Conservation (phyloP, 1,140 invertebrate genomes). For the Diplogasteroides magnus region DNA sequence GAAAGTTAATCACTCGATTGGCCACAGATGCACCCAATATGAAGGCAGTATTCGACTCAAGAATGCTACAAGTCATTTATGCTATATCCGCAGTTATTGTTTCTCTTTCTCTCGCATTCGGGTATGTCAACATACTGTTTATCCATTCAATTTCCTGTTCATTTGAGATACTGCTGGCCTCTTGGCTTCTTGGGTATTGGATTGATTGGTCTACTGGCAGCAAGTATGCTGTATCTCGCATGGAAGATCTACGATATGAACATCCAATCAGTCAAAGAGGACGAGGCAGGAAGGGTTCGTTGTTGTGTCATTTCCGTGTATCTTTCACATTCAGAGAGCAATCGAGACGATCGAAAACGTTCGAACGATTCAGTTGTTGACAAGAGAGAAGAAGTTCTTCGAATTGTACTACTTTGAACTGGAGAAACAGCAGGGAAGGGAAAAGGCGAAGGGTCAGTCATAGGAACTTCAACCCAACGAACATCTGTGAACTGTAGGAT, state of each 20-base stretch:
- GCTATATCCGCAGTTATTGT: slow-evolving; percentile 54
- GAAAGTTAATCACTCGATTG: slow-evolving; percentile 58
- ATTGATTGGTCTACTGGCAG: slow-evolving; percentile 64
- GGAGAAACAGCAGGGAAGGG: background rate
- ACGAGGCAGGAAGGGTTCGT: background rate
- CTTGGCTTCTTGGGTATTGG: slow-evolving; percentile 32
- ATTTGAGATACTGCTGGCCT: background rate
- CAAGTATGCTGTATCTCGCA: slow-evolving; percentile 68
- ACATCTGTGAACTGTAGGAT: background rate
- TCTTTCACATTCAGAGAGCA: slow-evolving; percentile 6
- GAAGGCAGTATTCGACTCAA: slow-evolving; percentile 55
- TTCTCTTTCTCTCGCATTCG: slow-evolving; percentile 48
- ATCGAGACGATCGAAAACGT: slow-evolving; percentile 19
- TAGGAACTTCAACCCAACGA: too few species aligned
- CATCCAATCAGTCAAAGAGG: background rate
- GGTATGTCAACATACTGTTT: background rate
- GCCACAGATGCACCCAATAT: slow-evolving; percentile 59
- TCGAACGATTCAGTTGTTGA: slow-evolving; percentile 16
- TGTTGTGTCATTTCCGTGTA: background rate
- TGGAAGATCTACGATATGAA: background rate
- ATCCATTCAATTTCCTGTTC: background rate
- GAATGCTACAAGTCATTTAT: slow-evolving; percentile 41
- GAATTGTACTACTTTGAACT: background rate
- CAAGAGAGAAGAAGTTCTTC: slow-evolving; percentile 16
- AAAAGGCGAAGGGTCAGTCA: background rate